These are phyloP conservation scores for Dendronephthya gigantea DNA, from an alignment of 64 coral and sea anemone genomes.

Conservation along the genomic window DNA sequence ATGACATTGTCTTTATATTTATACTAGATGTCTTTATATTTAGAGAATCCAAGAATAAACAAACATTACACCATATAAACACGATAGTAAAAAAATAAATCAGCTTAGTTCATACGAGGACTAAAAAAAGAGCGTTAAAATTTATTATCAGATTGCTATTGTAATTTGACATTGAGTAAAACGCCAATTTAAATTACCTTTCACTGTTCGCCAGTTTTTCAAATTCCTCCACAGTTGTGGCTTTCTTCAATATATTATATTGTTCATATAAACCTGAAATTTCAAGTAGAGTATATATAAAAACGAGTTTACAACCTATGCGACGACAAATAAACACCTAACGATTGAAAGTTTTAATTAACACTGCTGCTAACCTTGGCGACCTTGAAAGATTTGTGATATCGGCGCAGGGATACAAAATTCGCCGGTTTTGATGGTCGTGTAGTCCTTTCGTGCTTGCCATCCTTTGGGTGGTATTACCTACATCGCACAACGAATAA, in stretches of 20 bases:
- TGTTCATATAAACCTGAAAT: conserved; percentile 69
- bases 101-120: no score
- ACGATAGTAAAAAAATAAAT: no score
- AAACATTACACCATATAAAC: no score
- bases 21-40: no score
- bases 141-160: not conserved
- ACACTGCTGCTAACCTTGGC: conserved; percentile 50
- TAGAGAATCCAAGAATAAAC: no score
- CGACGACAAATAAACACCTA: not conserved
- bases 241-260: conserved; percentile 96
- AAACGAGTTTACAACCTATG: not conserved
- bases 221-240: conserved; percentile 61
- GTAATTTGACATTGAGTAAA: not conserved
- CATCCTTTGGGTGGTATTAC: conserved; percentile 94
- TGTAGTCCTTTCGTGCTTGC: conserved; percentile 66
- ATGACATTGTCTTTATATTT: no score
- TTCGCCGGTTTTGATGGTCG: conserved; percentile 29
- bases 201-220: conserved; percentile 87
- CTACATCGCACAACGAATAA: conserved; percentile 25
- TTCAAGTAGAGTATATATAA: not conserved
- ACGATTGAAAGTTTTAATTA: conserved; percentile 16
- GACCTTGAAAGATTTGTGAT: conserved; percentile 82
- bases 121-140: not conserved
- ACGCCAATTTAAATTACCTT: conserved; percentile 35
- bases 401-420: conserved; percentile 77